Evolutionary conservation across 1,140 invertebrate genomes (phyloP), one percentile per base, ranked within the genome.

Genomic region (Homalodisca vitripennis): DNA sequence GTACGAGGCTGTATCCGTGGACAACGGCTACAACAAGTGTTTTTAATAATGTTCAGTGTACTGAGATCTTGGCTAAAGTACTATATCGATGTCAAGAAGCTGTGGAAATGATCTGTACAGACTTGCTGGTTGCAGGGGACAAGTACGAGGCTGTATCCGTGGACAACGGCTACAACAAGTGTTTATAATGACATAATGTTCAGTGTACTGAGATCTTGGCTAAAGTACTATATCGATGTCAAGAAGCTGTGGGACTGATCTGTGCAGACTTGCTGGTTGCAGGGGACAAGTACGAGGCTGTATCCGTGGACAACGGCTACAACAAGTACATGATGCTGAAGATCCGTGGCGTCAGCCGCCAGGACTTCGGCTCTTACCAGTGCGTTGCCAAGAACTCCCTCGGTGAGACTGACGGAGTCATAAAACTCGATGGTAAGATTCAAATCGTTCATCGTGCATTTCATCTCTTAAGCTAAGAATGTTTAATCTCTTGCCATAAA

Each of bases 361-460:
- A 84, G 72, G 93, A 95, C 79, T 95, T 94, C 79, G 92, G 91
- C 53, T 92, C 90, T 10, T 95, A 94, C 82, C 89, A 91, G 78
- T 98, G 96, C 78, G 91, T 97, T 29, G 95, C 95, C 10, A 95
- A 95, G 79, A 98, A 98, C 82, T 93, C 92, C 20, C 84, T 98
- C 10, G 95, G 95, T 41, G 92, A 92, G 77, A 97, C 95, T 13
- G 93, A 95, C 78, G 94, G 94, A 20, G 87, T 91, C 53, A 97
- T 98, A 78, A 90, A 93, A 81, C 82, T 98, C 55, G 94, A 97
- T 77, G 93, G 96, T 98, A 77, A 87, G 84, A 29, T 10, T 22
- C 12, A 14, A 63, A 3, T n/a, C n/a, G n/a, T n/a, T 17, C 17
- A 30, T 68, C n/a, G 47, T 22, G 26, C 62, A 55, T 41, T 34